A percentile compares a stretch with the other conserved stretches of the same genome.
These are phyloP conservation scores for Psittacula echo DNA, from an alignment of 2,797 vertebrate species.

Conservation along the genomic window DNA sequence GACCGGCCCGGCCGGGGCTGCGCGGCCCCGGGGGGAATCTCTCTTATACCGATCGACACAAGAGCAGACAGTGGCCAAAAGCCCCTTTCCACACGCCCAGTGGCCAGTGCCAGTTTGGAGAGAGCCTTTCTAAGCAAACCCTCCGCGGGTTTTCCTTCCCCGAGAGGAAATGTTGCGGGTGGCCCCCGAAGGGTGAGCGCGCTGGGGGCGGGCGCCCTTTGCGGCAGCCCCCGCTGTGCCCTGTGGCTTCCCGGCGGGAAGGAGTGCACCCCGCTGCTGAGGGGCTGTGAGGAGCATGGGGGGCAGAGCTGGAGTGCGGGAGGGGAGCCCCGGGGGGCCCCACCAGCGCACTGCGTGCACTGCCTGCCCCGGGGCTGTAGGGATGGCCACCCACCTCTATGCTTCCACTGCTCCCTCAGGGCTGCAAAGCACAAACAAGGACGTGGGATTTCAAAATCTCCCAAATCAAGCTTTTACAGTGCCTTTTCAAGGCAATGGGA, in stretches of 20 bases:
- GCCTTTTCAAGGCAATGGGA: neutral
- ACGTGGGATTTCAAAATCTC: neutral
- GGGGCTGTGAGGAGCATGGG: neutral
- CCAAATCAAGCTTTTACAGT: neutral
- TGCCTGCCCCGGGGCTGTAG: fast-evolving
- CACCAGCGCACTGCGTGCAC: fast-evolving
- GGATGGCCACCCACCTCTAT: neutral
- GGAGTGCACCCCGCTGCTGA: neutral
- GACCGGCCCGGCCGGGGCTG: neutral
- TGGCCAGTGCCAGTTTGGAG: neutral
- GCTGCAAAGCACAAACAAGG: neutral
- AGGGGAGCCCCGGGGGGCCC: fast-evolving
- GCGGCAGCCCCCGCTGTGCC: neutral
- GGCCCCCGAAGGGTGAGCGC: neutral
- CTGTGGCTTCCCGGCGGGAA: neutral
- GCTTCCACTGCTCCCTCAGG: neutral
- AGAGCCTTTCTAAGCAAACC: neutral
- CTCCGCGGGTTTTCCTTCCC: neutral
- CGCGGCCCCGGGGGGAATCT: neutral
- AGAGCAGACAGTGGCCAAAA: neutral
- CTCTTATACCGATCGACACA: fast-evolving
- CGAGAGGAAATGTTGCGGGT: neutral
- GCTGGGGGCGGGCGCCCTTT: neutral
- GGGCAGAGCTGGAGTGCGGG: neutral
- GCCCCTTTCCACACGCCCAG: neutral